Base-by-base conservation (phyloP, 2,888 invertebrate genomes). In the Acrocera orbiculus region DNA sequence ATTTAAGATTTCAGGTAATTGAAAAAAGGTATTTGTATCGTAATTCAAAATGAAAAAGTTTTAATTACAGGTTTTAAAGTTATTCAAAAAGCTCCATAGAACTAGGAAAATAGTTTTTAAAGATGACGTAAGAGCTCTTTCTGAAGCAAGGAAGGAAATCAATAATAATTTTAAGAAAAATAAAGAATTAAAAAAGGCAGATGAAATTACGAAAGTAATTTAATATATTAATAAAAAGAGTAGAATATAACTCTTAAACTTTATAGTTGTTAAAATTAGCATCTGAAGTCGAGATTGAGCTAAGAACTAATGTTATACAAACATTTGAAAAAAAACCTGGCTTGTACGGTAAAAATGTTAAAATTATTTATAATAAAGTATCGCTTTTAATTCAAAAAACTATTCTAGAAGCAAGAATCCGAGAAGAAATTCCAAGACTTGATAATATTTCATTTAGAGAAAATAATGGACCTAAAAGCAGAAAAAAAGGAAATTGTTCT, bases 141-240 rank as follows among this genome's bases (percentile, higher is more conserved):
- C 51, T 39, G 74, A 69, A 42, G 70, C 70, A 2, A 66, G 82
- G 46, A 45, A 60, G n/a, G 73, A 71, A 62, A 81, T 86, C 38
- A 83, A 85, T 55, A 70, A 74, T 31, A 76, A 76, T 49, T 86
- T 71, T 55, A 65, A 57, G 42, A 77, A 77, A 53, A 69, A 78
- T 51, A 73, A 68, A 51, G 48, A 65, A 48, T 63, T 78, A 14
- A 58, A 58, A 4, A 69, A 80, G 49, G 52, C 56, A 38, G 60
- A 59, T 10, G 62, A 72, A 41, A 73, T 85, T 36, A 55, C 64
- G 49, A 72, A 77, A 59, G 77, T 79, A 62, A 54, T 16, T 15
- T 24, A 7, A 10, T 34, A 5, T 19, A 19, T 19, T 8, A 19
- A 8, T 19, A 6, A 19, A 19, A 19, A 5, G 8, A 19, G 5